Percentiles rank a stretch among this genome's conserved stretches.
phyloP scores from a whole-genome alignment of 92 coral and sea anemone species.

The Phenganax subtilis region DNA sequence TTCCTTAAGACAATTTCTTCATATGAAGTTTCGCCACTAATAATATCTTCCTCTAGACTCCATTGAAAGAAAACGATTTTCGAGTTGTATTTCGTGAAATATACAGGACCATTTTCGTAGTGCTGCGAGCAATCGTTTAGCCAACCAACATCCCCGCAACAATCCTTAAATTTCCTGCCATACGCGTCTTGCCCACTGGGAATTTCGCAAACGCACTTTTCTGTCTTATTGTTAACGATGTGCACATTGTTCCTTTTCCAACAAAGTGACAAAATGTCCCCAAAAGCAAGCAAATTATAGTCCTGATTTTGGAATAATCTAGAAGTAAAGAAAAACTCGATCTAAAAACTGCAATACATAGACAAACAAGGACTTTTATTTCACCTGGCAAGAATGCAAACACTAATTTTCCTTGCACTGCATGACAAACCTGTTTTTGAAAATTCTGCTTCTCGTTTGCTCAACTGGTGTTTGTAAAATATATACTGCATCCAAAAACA shows the following conservation, averaged over 20 bases:
- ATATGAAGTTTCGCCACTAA: neutral
- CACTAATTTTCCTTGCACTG: no score
- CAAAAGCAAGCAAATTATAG: constrained; percentile 70
- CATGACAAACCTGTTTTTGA: no score
- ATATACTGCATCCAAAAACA: no score
- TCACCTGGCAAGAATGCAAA: no score
- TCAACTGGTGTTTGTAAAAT: no score
- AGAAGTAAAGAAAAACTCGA: neutral
- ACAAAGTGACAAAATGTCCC: constrained; percentile 66
- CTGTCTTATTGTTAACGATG: constrained; percentile 62
- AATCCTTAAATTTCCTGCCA: constrained; percentile 74
- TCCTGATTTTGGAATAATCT: constrained; percentile 65
- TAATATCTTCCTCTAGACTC: neutral
- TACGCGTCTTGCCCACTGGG: constrained; percentile 70
- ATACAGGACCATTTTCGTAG: constrained; percentile 35
- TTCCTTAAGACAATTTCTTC: neutral
- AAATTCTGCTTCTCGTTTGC: no score
- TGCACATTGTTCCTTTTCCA: constrained; percentile 64
- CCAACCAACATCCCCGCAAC: constrained; percentile 66
- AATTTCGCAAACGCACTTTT: constrained; percentile 59
- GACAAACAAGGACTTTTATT: no score
- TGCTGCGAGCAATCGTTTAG: constrained; percentile 49
- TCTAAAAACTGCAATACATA: no score
- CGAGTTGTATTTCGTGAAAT: neutral
- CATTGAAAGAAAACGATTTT: neutral